Percentiles rank a stretch among this genome's conserved stretches.
These are phyloP conservation scores for Buceros bicornis DNA, from an alignment of 2,797 vertebrate species.

Conservation along the genomic window DNA sequence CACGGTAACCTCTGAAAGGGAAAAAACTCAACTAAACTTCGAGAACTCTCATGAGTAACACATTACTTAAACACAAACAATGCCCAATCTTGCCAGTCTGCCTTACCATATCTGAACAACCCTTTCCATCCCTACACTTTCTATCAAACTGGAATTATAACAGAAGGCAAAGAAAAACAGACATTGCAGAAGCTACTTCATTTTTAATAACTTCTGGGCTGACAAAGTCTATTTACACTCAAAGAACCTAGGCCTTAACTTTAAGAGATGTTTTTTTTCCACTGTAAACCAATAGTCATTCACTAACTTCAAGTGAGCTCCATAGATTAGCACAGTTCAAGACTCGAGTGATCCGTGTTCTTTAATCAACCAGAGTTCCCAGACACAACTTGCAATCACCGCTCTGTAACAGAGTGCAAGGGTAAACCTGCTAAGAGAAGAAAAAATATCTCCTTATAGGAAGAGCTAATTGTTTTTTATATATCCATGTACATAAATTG, in stretches of 20 bases:
- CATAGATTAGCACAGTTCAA: neutral
- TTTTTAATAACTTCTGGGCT: neutral
- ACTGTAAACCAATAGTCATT: neutral
- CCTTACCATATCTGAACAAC: neutral
- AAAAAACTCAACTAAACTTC: neutral
- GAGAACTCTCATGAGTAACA: neutral
- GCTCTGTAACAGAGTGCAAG: neutral
- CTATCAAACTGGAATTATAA: neutral
- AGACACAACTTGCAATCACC: neutral
- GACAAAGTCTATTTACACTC: neutral
- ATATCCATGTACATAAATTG: neutral
- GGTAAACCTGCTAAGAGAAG: neutral
- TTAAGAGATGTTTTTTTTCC: neutral
- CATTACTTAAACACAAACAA: neutral
- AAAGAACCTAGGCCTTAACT: neutral
- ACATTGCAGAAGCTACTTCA: neutral
- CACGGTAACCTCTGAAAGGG: neutral
- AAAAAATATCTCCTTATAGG: neutral
- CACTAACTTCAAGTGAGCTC: neutral
- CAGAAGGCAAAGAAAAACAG: neutral
- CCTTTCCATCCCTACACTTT: neutral
- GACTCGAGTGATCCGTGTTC: neutral
- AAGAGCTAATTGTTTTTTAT: neutral
- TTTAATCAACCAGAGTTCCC: neutral
- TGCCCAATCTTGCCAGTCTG: neutral